Base-by-base conservation (phyloP, 2,797 vertebrate species). In the Gila robusta region DNA sequence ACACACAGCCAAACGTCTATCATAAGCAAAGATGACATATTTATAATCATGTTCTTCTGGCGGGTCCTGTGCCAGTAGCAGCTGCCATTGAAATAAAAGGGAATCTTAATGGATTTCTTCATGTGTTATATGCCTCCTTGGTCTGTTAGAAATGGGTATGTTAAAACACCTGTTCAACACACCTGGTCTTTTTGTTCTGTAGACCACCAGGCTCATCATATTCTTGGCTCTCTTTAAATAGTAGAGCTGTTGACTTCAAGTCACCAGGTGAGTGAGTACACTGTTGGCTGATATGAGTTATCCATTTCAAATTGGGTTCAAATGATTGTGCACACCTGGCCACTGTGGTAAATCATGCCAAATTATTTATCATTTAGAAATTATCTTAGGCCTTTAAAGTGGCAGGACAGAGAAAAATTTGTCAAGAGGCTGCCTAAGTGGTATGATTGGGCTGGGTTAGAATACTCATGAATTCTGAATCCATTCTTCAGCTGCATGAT, bases 121-220 rank as follows among this genome's bases (percentile, higher is more conserved):
- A 49, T 47, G 32, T 23, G 35, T 52, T 67, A 52, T 35, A 70
- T 26, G 28, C 28, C 21, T 80, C 9, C 41, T 49, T 4, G 19
- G 64, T 59, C 69, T 71, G 35, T 70, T 41, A 71, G 32, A 73
- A 77, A 23, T 54, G 32, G 28, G 39, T 28, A 9, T 71, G 64
- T 71, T 39, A 52, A 69, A 84, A 84, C 72, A 84, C 72, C 82
- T 84, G 73, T 69, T 67, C 35, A 70, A 79, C 76, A 59, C 83
- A 85, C 66, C 76, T 79, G 76, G 12, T 72, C 21, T 23, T 32
- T 79, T 47, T 71, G 26, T 44, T 54, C 49, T 32, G 49, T 54
- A 44, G 74, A 39, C 39, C 9, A 66, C 23, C 71, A 78, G 83
- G 17, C 62, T 52, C 10, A 12, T 83, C 6, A 39, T 70, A 47